A percentile compares a stretch with the other conserved stretches of the same genome.
These are phyloP conservation scores for Parnassius orleans DNA, from an alignment of 2,888 invertebrate species.

Conservation along the genomic window DNA sequence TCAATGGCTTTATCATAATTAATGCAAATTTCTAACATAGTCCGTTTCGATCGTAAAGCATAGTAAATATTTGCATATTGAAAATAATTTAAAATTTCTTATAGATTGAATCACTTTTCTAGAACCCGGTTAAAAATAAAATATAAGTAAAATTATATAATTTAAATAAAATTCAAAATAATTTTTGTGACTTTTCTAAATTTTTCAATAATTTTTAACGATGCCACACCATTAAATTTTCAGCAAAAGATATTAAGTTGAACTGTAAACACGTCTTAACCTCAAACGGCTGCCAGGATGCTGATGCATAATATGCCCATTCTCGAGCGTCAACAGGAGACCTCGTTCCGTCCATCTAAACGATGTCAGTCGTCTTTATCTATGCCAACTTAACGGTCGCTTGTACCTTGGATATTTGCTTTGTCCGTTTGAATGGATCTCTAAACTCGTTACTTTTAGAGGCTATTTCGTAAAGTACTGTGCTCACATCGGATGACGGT, in stretches of 20 bases:
- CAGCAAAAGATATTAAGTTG: neutral
- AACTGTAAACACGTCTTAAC: neutral
- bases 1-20: no score
- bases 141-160: no score
- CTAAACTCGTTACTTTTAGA: conserved; percentile 38
- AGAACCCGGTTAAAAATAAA: no score
- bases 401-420: conserved; percentile 54
- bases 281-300: conserved; percentile 8
- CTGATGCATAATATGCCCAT: neutral
- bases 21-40: neutral
- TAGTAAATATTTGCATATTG: neutral
- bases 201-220: neutral
- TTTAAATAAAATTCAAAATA: no score
- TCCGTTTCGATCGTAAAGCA: neutral
- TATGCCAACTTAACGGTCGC: conserved; percentile 68
- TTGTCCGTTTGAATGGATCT: conserved; percentile 45
- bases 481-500: conserved; percentile 8
- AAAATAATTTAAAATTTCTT: neutral
- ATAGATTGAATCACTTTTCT: no score
- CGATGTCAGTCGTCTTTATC: conserved; percentile 60
- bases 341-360: conserved; percentile 45
- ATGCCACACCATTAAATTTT: neutral
- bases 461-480: conserved; percentile 26
- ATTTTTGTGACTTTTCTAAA: neutral
- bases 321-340: conserved; percentile 32